These are phyloP conservation scores for Aphis gossypii DNA, from an alignment of 1,140 invertebrate species.

Conservation along the genomic window DNA sequence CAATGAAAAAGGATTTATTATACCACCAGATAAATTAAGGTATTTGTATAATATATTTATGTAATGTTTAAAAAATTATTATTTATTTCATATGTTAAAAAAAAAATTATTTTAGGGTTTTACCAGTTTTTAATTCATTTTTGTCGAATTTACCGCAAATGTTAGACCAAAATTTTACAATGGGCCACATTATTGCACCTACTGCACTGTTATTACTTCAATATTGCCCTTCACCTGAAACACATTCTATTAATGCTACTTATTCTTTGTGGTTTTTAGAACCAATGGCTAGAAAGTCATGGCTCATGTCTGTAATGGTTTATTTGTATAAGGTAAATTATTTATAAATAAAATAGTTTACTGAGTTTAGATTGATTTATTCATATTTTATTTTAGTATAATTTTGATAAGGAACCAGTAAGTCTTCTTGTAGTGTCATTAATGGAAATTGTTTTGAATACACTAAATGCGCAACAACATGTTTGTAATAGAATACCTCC, in stretches of 20 bases:
- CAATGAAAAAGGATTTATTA: constrained; percentile 86
- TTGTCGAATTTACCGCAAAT: constrained; percentile 91
- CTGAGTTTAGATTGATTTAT: neutral
- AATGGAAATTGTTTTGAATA: constrained; percentile 92
- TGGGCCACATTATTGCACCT: constrained; percentile 86
- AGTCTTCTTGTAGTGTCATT: constrained; percentile 81
- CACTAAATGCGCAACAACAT: constrained; percentile 89
- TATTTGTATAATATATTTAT: constrained; percentile 63
- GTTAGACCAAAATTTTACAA: constrained; percentile 90
- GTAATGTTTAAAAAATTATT: neutral
- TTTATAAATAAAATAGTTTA: constrained; percentile 10
- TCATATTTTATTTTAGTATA: constrained; percentile 74
- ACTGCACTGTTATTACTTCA: constrained; percentile 86
- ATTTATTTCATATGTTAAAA: neutral
- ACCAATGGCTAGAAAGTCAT: constrained; percentile 82
- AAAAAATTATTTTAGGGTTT: constrained; percentile 69
- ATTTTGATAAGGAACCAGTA: constrained; percentile 84
- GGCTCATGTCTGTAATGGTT: constrained; percentile 93
- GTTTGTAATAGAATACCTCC: constrained; percentile 82
- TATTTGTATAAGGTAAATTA: constrained; percentile 90
- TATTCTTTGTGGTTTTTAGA: constrained; percentile 91
- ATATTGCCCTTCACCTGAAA: constrained; percentile 80
- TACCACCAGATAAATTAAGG: constrained; percentile 87
- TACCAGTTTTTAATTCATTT: constrained; percentile 95
- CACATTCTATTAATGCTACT: constrained; percentile 66